Percentiles rank a stretch among this genome's conserved stretches.
phyloP scores from a whole-genome alignment of 2,113 vertebrate genomes.

The Phylloscopus trochilus region DNA sequence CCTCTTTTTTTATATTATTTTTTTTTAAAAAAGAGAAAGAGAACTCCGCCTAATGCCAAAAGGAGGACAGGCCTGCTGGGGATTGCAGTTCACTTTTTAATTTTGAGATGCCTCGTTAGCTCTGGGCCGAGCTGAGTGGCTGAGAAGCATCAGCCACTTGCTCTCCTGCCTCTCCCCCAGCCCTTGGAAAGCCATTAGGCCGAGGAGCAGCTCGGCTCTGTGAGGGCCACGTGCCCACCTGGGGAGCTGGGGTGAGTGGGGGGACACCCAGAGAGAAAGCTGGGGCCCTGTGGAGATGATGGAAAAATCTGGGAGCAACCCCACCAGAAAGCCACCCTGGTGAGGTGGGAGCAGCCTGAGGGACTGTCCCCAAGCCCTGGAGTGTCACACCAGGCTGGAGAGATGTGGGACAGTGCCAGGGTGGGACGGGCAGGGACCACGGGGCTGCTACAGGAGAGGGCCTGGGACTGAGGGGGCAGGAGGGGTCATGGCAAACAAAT shows the following conservation, averaged over 20 bases:
- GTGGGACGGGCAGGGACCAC: not conserved
- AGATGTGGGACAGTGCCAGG: not conserved
- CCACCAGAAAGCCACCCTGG: rapidly evolving
- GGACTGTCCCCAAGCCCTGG: not conserved
- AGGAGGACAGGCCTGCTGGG: conserved; percentile 69
- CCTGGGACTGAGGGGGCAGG: not conserved
- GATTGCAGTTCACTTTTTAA: conserved; percentile 70
- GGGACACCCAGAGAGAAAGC: not conserved
- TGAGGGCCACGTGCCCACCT: not conserved
- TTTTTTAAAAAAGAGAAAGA: not conserved
- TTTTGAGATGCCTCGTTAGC: conserved; percentile 67
- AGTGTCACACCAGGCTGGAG: not conserved
- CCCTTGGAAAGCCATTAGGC: conserved; percentile 19
- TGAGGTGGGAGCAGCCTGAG: not conserved
- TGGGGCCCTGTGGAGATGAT: not conserved
- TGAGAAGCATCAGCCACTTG: not conserved
- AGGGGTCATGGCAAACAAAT: not conserved
- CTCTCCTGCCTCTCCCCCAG: not conserved
- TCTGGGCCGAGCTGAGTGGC: conserved; percentile 48
- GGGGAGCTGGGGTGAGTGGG: not conserved
- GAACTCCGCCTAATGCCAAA: conserved; percentile 57
- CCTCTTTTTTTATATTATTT: not conserved
- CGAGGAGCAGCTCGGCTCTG: not conserved
- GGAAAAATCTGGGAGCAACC: not conserved
- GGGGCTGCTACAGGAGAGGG: not conserved